Base-by-base conservation (phyloP, 2,797 vertebrate genomes). In the Macropodus opercularis region DNA sequence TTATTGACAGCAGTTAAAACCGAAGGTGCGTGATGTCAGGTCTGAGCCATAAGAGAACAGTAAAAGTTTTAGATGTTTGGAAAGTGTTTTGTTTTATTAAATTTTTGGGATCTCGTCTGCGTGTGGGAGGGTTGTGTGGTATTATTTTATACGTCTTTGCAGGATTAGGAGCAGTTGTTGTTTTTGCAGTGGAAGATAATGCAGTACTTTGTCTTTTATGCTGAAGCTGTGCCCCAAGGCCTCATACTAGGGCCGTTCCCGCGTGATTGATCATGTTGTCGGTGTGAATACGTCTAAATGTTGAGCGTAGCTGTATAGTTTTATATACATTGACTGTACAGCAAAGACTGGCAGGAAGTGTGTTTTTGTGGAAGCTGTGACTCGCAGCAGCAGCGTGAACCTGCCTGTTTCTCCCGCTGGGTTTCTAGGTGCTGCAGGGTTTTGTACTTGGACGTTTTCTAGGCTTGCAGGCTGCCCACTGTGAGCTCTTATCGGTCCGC, bases 1-100 rank as follows among this genome's bases (percentile, higher is more conserved):
- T 66, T 69, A 67, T 75, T 70, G 38, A 69, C 54, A 42, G 21
- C n/a, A 29, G 41, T 21, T 57, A 8, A 69, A 51, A 40, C 47
- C 31, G 34, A 46, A 52, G 29, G 56, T 40, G 63, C 54, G 65
- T 29, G 27, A n/a, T 29, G 19, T 60, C 29, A 42, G 27, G 10
- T 55, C 35, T 50, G 63, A 60, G 55, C 6, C 12, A 26, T 22
- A 17, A 61, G 32, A 60, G 6, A 42, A 39, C n/a, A 63, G 19
- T 2, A 8, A 55, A 52, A 29, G 19, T 53, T 56, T 21, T 0
- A 0, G 56, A 46, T 0, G 0, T 26, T 24, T 26, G 23, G 8
- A 27, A 34, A 12, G 14, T 43, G 34, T 55, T 61, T 46, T 23
- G 2, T 39, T 65, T 41, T 5, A 2, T n/a, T n/a, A n/a, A n/a